Conservation (phyloP, 2,797 vertebrate genomes). For the Ibycter americanus region DNA sequence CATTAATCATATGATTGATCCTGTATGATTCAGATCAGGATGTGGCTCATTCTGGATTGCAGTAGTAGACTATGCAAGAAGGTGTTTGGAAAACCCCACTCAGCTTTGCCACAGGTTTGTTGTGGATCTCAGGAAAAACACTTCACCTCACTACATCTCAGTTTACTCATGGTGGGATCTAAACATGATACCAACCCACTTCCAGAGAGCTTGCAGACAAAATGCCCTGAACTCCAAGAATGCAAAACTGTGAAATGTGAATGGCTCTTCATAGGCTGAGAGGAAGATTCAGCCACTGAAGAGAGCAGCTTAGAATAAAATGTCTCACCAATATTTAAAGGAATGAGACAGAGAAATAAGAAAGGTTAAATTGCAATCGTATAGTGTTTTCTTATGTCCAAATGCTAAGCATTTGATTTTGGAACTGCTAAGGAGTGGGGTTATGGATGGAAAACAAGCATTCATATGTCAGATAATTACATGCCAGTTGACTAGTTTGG, state of each 20-base stretch:
- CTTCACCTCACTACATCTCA: neutral
- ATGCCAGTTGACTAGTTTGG: neutral
- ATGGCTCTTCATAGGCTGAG: neutral
- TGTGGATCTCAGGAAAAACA: neutral
- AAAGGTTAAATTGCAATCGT: neutral
- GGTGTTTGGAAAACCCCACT: neutral
- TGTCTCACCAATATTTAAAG: neutral
- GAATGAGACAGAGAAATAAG: neutral
- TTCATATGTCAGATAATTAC: neutral
- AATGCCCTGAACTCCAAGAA: neutral
- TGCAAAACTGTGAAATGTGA: neutral
- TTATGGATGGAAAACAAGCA: neutral
- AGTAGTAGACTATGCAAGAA: neutral
- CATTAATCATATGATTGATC: fast-evolving
- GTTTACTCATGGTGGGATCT: neutral
- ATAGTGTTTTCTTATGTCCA: neutral
- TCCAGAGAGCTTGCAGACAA: neutral
- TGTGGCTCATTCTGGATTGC: neutral
- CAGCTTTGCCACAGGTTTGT: neutral
- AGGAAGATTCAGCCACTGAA: neutral
- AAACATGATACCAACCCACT: neutral
- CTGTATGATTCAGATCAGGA: neutral
- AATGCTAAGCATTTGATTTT: neutral
- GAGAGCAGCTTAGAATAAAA: neutral
- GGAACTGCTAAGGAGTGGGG: neutral